Percentiles rank a stretch among this genome's conserved stretches.
These are phyloP conservation scores for Pogonocichla stellata DNA, from an alignment of 2,113 vertebrate species.

Conservation along the genomic window DNA sequence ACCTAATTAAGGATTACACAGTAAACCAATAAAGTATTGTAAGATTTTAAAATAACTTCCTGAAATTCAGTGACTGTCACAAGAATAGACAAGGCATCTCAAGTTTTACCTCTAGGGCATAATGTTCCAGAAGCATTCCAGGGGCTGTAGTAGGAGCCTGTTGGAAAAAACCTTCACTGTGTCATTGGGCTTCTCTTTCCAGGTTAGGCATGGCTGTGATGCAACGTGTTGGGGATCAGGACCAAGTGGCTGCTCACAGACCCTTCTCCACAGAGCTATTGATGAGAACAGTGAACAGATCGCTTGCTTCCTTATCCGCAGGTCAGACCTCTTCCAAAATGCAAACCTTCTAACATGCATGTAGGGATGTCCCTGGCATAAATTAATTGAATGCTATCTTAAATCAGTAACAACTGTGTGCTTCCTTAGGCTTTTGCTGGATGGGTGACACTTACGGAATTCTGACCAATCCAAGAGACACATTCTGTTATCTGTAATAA, in stretches of 20 bases:
- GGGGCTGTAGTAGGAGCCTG: background rate
- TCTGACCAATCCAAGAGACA: background rate
- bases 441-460: background rate
- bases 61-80: background rate
- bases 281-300: conserved; percentile 92
- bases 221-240: conserved; percentile 91
- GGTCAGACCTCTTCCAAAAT: conserved; percentile 69
- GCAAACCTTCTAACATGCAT: background rate
- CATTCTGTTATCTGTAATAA: background rate
- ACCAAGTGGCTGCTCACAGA: conserved; percentile 91
- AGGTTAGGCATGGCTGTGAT: conserved; percentile 98
- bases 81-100: background rate
- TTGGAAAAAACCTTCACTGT: background rate
- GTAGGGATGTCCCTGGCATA: background rate
- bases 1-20: background rate
- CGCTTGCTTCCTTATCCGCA: conserved; percentile 95
- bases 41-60: background rate
- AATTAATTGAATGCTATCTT: background rate
- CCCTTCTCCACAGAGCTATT: conserved; percentile 91
- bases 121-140: background rate
- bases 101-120: background rate
- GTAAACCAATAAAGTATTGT: background rate
- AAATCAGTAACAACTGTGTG: background rate
- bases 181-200: background rate
- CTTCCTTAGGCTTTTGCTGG: background rate